phyloP scores from a whole-genome alignment of 2,888 invertebrate species.

The Colostygia pectinataria region DNA sequence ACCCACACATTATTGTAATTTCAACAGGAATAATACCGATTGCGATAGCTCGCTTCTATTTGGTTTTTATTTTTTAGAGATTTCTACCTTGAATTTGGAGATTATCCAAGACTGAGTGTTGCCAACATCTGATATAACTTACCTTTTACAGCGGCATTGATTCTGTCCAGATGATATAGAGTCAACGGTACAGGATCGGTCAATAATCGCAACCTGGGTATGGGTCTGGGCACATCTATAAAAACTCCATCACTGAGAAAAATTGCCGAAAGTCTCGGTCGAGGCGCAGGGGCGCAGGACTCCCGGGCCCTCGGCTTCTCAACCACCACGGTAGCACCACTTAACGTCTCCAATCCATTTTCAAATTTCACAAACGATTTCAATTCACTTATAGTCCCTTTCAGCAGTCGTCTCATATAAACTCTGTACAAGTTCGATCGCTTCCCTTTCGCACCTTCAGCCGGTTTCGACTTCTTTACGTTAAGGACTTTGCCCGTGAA shows the following conservation, averaged over 20 bases:
- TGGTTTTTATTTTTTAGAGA: conserved; percentile 3
- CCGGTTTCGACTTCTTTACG: conserved; percentile 66
- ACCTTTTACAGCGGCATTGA: conserved; percentile 83
- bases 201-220: conserved; percentile 61
- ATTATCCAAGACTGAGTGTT: neutral
- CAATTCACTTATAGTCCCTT: conserved; percentile 70
- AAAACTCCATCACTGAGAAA: conserved; percentile 68
- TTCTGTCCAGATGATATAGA: conserved; percentile 77
- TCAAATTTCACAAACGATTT: conserved; percentile 65
- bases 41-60: conserved; percentile 15
- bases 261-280: conserved; percentile 74
- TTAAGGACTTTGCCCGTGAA: conserved; percentile 79
- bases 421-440: conserved; percentile 74
- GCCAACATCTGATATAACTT: conserved; percentile 29
- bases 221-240: conserved; percentile 51
- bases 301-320: conserved; percentile 64
- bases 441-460: conserved; percentile 51
- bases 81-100: neutral
- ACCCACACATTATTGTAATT: conserved; percentile 71
- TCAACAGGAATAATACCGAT: conserved; percentile 47
- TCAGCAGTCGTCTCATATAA: conserved; percentile 72
- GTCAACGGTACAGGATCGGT: conserved; percentile 81
- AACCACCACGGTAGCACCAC: conserved; percentile 67
- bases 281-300: conserved; percentile 69
- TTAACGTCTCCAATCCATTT: conserved; percentile 55